Percentiles rank a stretch among this genome's conserved stretches.
These are phyloP conservation scores for Centropus unirufus DNA, from an alignment of 2,113 vertebrate species.

Conservation along the genomic window DNA sequence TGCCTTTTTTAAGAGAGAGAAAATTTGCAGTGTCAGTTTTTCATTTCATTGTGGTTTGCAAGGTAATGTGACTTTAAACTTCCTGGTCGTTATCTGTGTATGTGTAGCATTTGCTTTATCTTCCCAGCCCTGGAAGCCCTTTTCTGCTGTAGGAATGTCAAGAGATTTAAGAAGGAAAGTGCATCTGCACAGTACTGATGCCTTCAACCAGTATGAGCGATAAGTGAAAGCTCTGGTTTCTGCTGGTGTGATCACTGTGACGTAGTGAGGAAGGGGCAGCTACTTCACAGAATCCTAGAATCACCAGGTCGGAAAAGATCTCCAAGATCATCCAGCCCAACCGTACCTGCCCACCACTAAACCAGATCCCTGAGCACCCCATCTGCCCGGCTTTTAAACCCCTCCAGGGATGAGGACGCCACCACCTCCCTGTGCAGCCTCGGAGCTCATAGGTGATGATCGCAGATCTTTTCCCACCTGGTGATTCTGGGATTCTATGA, in stretches of 20 bases:
- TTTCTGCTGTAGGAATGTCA: not conserved
- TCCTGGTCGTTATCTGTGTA: not conserved
- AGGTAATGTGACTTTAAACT: slow-evolving; percentile 9
- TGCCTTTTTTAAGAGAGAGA: not conserved
- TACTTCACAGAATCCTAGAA: not conserved
- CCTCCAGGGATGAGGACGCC: too few species aligned
- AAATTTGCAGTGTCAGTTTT: slow-evolving; percentile 43
- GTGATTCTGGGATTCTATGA: not conserved
- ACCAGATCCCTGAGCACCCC: too few species aligned
- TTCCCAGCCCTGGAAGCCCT: not conserved
- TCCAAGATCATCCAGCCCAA: too few species aligned
- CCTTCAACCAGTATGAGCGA: not conserved
- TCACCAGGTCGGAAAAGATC: too few species aligned
- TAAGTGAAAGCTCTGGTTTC: not conserved
- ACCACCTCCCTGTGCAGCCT: too few species aligned
- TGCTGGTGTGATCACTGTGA: not conserved
- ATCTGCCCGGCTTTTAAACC: too few species aligned
- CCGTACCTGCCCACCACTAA: too few species aligned
- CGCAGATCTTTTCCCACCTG: too few species aligned
- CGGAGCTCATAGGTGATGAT: too few species aligned
- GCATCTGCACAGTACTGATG: not conserved
- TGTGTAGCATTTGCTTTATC: not conserved
- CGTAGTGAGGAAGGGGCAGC: not conserved
- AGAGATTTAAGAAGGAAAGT: not conserved
- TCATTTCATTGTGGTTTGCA: slow-evolving; percentile 10